These are phyloP conservation scores for Pleuronectes platessa DNA, from an alignment of 2,113 vertebrate genomes.

Conservation along the genomic window DNA sequence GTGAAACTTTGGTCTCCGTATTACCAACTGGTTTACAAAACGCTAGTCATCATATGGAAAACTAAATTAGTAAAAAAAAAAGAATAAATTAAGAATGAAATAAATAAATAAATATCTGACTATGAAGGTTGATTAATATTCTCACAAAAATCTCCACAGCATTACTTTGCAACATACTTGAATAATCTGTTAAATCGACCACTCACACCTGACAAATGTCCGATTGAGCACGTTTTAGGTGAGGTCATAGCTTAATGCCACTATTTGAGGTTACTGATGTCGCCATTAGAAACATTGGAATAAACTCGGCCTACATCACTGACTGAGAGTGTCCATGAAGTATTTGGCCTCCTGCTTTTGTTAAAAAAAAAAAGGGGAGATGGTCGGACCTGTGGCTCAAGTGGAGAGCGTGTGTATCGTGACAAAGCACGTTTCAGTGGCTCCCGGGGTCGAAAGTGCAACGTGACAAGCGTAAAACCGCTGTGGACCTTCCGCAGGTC, in stretches of 20 bases:
- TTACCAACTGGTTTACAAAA: conserved; percentile 72
- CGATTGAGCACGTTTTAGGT: conserved; percentile 54
- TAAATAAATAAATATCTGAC: conserved; percentile 77
- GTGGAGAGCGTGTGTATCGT: conserved; percentile 10
- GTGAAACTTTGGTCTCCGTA: conserved; percentile 78
- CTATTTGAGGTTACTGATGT: conserved; percentile 63
- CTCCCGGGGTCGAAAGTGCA: conserved; percentile 70
- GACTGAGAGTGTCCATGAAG: conserved; percentile 39
- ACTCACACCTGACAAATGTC: conserved; percentile 57
- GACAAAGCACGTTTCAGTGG: conserved; percentile 42
- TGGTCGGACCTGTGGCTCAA: conserved; percentile 30
- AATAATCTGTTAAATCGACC: conserved; percentile 46
- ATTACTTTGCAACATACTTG: conserved; percentile 49
- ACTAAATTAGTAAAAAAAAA: conserved; percentile 48
- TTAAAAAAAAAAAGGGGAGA: conserved; percentile 57
- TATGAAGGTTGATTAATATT: conserved; percentile 56
- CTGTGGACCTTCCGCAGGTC: conserved; percentile 34
- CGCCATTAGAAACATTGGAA: conserved; percentile 35
- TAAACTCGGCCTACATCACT: conserved; percentile 42
- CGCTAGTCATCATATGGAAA: conserved; percentile 65
- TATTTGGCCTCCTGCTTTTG: conserved; percentile 64
- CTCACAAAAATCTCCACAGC: conserved; percentile 45
- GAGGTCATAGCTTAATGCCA: conserved; percentile 69
- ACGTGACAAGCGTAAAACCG: conserved; percentile 61
- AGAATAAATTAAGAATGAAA: conserved; percentile 64